Percentiles rank a stretch among this genome's conserved stretches.
phyloP scores from a whole-genome alignment of 2,888 invertebrate genomes.

The Thera obeliscata region DNA sequence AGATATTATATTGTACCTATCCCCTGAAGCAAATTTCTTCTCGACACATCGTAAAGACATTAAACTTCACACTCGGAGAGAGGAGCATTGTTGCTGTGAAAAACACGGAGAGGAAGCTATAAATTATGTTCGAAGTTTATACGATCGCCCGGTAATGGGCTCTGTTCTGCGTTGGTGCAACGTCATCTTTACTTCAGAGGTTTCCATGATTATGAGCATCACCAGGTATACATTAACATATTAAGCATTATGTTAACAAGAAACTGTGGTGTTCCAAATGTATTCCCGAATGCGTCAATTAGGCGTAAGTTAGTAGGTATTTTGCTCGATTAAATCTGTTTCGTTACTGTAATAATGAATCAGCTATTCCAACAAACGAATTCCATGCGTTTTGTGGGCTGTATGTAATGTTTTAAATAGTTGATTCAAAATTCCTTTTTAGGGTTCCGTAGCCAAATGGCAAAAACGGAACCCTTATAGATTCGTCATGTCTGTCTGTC shows the following conservation, averaged over 20 bases:
- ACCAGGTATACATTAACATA: slow-evolving; percentile 28
- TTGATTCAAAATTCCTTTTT: slow-evolving; percentile 28
- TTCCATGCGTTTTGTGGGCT: slow-evolving; percentile 11
- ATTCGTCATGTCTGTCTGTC: too few species aligned
- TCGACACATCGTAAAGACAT: slow-evolving; percentile 76
- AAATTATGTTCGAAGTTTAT: slow-evolving; percentile 82
- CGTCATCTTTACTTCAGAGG: slow-evolving; percentile 48
- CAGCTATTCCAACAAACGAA: slow-evolving; percentile 18
- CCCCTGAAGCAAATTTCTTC: slow-evolving; percentile 65
- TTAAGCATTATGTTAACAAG: slow-evolving; percentile 21
- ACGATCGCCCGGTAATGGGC: slow-evolving; percentile 76
- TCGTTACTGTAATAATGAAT: slow-evolving; percentile 21
- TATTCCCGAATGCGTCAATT: slow-evolving; percentile 2
- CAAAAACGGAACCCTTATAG: too few species aligned
- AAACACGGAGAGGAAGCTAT: slow-evolving; percentile 80
- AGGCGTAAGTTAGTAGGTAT: slow-evolving; percentile 12
- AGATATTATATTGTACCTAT: slow-evolving; percentile 13
- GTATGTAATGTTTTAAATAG: slow-evolving; percentile 23
- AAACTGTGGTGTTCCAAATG: slow-evolving; percentile 5
- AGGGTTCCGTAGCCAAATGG: too few species aligned
- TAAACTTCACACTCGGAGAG: slow-evolving; percentile 67
- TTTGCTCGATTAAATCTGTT: slow-evolving; percentile 20
- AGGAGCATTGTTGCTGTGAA: slow-evolving; percentile 76
- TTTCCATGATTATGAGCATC: slow-evolving; percentile 36
- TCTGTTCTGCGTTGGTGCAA: slow-evolving; percentile 59